Base-by-base conservation (phyloP, 2,113 vertebrate genomes). In the Gallinago media region DNA sequence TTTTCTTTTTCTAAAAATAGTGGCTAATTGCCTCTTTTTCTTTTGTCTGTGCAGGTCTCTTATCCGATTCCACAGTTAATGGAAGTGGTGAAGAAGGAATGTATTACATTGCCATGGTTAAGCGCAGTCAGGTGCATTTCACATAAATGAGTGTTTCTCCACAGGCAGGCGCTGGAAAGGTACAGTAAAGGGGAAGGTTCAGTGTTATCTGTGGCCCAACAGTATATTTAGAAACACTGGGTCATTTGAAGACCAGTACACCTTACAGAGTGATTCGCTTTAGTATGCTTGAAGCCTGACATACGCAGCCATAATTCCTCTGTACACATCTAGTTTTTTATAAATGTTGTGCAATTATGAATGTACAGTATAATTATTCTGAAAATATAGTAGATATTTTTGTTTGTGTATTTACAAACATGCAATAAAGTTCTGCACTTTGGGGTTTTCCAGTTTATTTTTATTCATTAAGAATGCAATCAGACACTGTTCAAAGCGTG, bases 81-180 rank as follows among this genome's bases (percentile, higher is more conserved):
- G 89, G 89, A 49, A 98, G 97, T 70, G 72, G 50, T n/a, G 98
- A 99, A 87, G 99, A 98, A 56, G 98, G 96, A 9, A 71, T 92
- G 19, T 98, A 97, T 95, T 99, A 98, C 94, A 97, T 98, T 77
- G 92, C 80, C 56, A 16, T 77, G 77, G 77, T 96, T 38, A 95
- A 97, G 61, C 98, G 98, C 95, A 98, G 97, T 94, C 98, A 98
- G 77, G 98, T 98, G 93, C 96, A 94, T 66, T 98, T 98, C 94
- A 82, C 74, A 38, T 98, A 89, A 97, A 55, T 11, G 46, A 12
- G 3, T n/a, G 49, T 88, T 55, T 12, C 31, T 63, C 77, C 62
- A 4, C 93, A 95, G 94, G 56, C 85, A 86, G 66, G 71, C 63
- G 31, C 85, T 82, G 50, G 3, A 74, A 68, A 95, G 95, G 96